Base-by-base conservation (phyloP, 1,140 invertebrate genomes). In the Hydropsyche tenuis region DNA sequence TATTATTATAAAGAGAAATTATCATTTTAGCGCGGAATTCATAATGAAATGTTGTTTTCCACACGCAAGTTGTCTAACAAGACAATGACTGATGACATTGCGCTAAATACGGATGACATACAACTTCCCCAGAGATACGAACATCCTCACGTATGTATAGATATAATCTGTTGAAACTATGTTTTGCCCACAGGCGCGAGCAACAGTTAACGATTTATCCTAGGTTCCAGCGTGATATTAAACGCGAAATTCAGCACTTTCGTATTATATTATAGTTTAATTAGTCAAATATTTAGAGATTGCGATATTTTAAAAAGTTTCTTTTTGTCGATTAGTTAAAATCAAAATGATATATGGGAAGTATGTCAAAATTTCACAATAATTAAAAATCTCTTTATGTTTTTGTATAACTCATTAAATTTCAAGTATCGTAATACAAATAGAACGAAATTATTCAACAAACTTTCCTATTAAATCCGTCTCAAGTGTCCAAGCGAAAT, bases 31-130 rank as follows among this genome's bases (percentile, higher is more conserved):
- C 42, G 30, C 9, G 20, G 46, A 48, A 68, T 68, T 48, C 43
- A 51, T 46, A 46, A 25, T 68, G 37, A 68, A 68, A 68, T 51
- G 65, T 46, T 51, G 63, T 51, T 48, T 43, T 46, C 65, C 65
- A n/a, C 68, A 70, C 68, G 68, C 68, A 70, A 70, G 65, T 68
- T 48, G 43, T 43, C 63, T 22, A 70, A 70, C 51, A 22, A 27
- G 68, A 70, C 68, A 70, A 70, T 70, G 68, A 70, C 68, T 45
- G 68, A 70, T 70, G 46, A 70, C 45, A 48, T 56, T 25, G 68
- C 45, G 51, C 51, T 70, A 70, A 70, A 43, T 45, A 27, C 23
- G 68, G 68, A 70, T 70, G 68, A 70, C 68, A 48, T 48, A 56
- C 51, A 70, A 70, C 68, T 56, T 70, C 68, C 68, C 23, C 11